Percentiles rank a stretch among this genome's conserved stretches.
Evolutionary conservation across 2,113 vertebrate species (phyloP).

Genomic region (Zosterops japonicus): DNA sequence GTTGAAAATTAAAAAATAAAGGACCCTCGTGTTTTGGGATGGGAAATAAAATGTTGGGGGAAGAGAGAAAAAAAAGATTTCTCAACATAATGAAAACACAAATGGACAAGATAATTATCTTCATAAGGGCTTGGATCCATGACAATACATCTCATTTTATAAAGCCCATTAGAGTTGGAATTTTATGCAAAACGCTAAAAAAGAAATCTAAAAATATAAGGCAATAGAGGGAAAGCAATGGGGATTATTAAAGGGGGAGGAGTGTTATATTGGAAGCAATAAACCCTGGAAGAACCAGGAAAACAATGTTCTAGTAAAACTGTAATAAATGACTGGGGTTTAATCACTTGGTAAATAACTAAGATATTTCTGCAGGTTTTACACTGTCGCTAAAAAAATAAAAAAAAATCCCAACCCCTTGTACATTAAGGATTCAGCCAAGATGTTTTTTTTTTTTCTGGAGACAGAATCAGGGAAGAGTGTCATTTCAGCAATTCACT

Average conservation of each 20-base stretch:
- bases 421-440: slow-evolving; percentile 60
- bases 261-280: slow-evolving; percentile 66
- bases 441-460: slow-evolving; percentile 18
- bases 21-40: neutral
- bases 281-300: slow-evolving; percentile 68
- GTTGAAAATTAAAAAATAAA: neutral
- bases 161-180: slow-evolving; percentile 70
- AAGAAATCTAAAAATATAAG: slow-evolving; percentile 73
- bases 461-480: slow-evolving; percentile 28
- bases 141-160: slow-evolving; percentile 70
- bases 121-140: slow-evolving; percentile 63
- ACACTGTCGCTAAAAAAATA: slow-evolving; percentile 30
- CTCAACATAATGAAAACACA: slow-evolving; percentile 62
- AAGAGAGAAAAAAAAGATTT: neutral
- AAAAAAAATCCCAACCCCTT: neutral
- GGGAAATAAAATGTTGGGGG: neutral
- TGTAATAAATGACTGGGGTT: slow-evolving; percentile 69
- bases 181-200: slow-evolving; percentile 69
- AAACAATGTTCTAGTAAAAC: slow-evolving; percentile 73
- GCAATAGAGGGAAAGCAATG: slow-evolving; percentile 68
- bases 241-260: slow-evolving; percentile 66
- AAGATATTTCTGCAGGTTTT: slow-evolving; percentile 68
- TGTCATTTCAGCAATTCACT: slow-evolving; percentile 73
- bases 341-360: slow-evolving; percentile 79
- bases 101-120: slow-evolving; percentile 73